phyloP scores from a whole-genome alignment of 2,888 invertebrate species.

The Pharmacophagus antenor region DNA sequence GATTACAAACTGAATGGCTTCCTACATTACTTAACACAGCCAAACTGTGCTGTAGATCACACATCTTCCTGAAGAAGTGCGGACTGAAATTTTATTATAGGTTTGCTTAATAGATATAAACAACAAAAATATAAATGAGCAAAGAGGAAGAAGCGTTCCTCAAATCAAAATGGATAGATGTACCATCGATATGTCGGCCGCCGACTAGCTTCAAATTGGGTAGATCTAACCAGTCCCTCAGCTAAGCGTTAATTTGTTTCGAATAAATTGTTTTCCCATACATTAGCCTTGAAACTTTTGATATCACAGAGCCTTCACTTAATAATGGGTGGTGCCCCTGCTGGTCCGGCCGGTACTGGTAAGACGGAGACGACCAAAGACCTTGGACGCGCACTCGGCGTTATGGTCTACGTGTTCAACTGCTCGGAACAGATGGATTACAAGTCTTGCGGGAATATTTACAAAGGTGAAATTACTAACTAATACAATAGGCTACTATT shows the following conservation, averaged over 20 bases:
- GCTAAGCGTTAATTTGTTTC: background rate
- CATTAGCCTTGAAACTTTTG: background rate
- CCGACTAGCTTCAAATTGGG: too few species aligned
- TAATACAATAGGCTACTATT: slow-evolving; percentile 1
- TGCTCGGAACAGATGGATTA: slow-evolving; percentile 99
- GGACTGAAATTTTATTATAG: too few species aligned
- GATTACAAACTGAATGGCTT: too few species aligned
- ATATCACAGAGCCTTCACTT: slow-evolving; percentile 89
- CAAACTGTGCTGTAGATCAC: too few species aligned
- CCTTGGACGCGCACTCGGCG: slow-evolving; percentile 94
- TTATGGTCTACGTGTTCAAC: slow-evolving; percentile 99
- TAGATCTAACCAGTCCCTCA: rapidly evolving
- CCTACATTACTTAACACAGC: too few species aligned
- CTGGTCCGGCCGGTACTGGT: slow-evolving; percentile 97
- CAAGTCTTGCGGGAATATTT: slow-evolving; percentile 96
- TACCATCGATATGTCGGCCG: too few species aligned
- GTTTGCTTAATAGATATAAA: too few species aligned
- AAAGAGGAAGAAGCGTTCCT: too few species aligned
- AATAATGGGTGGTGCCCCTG: slow-evolving; percentile 98
- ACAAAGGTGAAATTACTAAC: slow-evolving; percentile 86
- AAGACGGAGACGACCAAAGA: slow-evolving; percentile 99
- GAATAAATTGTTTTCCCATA: background rate
- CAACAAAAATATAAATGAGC: too few species aligned
- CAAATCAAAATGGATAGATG: too few species aligned
- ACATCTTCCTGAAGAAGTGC: too few species aligned